These are phyloP conservation scores for Zoroaster sp. DNA, from an alignment of 53 echinoderm and acorn worm species.

Conservation along the genomic window DNA sequence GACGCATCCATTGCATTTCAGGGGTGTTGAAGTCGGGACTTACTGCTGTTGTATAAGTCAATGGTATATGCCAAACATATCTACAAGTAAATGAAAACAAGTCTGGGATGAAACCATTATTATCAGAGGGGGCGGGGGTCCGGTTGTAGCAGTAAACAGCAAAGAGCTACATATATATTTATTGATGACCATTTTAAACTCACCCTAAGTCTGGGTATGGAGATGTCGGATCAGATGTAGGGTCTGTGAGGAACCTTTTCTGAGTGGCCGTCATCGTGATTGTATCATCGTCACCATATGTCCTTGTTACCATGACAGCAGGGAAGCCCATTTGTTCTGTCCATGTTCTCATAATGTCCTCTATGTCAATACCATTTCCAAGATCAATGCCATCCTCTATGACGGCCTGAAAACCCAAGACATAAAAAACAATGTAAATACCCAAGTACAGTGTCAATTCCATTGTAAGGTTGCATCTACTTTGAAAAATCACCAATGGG, in stretches of 20 bases:
- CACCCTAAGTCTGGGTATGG: conserved; percentile 78
- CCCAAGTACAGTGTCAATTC: no score
- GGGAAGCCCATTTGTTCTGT: conserved; percentile 95
- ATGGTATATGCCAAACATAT: conserved; percentile 86
- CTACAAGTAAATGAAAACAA: conserved; percentile 52
- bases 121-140: no score
- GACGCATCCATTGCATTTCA: conserved; percentile 63
- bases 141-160: no score
- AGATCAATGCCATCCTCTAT: conserved; percentile 55
- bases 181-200: conserved; percentile 15
- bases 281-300: conserved; percentile 35
- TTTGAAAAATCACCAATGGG: no score
- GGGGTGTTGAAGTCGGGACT: conserved; percentile 48
- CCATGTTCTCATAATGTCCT: conserved; percentile 90
- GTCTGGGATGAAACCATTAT: no score
- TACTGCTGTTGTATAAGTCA: conserved; percentile 70
- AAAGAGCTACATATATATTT: no score
- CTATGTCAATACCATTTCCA: conserved; percentile 58
- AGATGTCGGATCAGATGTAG: conserved; percentile 45
- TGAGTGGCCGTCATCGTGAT: conserved; percentile 61
- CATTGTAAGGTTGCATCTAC: no score
- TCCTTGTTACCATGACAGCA: conserved; percentile 65
- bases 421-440: no score
- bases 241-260: conserved; percentile 81
- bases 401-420: conserved; percentile 62